Conservation (phyloP, 92 coral and sea anemone species). For the Muricea muricata region DNA sequence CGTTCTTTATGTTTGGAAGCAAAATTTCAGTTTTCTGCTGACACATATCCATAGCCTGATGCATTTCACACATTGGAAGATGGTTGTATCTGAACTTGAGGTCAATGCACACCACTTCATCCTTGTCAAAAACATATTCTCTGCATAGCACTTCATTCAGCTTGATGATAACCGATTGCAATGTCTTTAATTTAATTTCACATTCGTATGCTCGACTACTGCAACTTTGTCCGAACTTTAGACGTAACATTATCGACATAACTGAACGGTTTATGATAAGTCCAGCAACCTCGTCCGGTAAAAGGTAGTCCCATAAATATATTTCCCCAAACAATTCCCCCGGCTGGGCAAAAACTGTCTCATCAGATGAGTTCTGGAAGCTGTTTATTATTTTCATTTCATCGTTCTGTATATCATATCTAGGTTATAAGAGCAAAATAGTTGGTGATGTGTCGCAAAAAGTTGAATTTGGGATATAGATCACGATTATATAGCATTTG, state of each 20-base stretch:
- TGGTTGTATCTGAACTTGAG: slow-evolving; percentile 80
- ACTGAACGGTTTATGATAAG: slow-evolving; percentile 57
- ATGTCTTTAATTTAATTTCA: slow-evolving; percentile 42
- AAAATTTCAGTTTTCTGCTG: slow-evolving; percentile 45
- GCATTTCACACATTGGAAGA: slow-evolving; percentile 83
- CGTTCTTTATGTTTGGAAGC: slow-evolving; percentile 38
- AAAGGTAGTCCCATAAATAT: slow-evolving; percentile 28
- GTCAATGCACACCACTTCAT: slow-evolving; percentile 41
- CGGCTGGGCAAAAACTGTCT: slow-evolving; percentile 30
- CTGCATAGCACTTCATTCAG: slow-evolving; percentile 39
- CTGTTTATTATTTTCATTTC: slow-evolving; percentile 10
- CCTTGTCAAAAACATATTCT: slow-evolving; percentile 22
- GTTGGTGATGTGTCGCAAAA: background rate
- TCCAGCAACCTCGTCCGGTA: slow-evolving; percentile 72
- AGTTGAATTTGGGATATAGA: too few species aligned
- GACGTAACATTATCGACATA: slow-evolving; percentile 55
- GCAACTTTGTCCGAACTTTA: background rate
- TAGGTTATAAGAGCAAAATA: background rate
- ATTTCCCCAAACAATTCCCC: slow-evolving; percentile 66
- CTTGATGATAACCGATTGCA: slow-evolving; percentile 14
- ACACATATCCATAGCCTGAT: slow-evolving; percentile 79
- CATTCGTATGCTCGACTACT: slow-evolving; percentile 62
- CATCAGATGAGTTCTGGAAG: background rate
- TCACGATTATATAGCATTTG: too few species aligned
- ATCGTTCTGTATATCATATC: slow-evolving; percentile 19